A percentile compares a stretch with the other conserved stretches of the same genome.
These are phyloP conservation scores for Periparus ater DNA, from an alignment of 2,797 vertebrate species.

Conservation along the genomic window DNA sequence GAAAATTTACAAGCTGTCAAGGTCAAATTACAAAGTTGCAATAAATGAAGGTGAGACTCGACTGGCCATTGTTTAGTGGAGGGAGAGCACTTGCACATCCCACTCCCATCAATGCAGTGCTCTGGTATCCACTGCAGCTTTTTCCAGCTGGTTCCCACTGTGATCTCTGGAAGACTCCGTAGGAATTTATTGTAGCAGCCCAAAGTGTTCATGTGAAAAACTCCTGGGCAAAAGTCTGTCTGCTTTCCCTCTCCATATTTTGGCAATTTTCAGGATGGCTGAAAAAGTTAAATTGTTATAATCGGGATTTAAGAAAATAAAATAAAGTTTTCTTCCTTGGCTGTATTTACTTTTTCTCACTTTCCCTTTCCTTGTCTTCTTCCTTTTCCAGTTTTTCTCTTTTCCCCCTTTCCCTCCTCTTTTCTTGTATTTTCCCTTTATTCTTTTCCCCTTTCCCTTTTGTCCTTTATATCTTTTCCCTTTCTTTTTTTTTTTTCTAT, in stretches of 20 bases:
- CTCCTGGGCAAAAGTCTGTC: neutral
- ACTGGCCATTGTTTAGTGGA: neutral
- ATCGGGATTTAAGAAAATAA: neutral
- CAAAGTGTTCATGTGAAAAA: neutral
- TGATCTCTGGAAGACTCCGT: neutral
- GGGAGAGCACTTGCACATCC: neutral
- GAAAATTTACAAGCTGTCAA: neutral
- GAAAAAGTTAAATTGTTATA: neutral
- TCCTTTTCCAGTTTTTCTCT: accelerated
- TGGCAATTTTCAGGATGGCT: neutral
- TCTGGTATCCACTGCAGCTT: neutral
- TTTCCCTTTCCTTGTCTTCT: neutral
- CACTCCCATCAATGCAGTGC: neutral
- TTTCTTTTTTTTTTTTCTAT: accelerated
- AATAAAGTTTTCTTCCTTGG: neutral
- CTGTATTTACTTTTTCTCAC: neutral
- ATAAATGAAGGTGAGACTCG: neutral
- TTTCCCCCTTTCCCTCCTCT: neutral
- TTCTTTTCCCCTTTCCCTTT: neutral
- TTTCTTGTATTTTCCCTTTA: neutral
- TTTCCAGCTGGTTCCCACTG: neutral
- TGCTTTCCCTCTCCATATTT: neutral
- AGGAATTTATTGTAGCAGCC: neutral
- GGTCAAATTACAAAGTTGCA: neutral
- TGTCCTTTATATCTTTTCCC: accelerated